A percentile compares a stretch with the other conserved stretches of the same genome.
These are phyloP conservation scores for Oophaga pumilio DNA, from an alignment of 2,113 vertebrate genomes.

Conservation along the genomic window DNA sequence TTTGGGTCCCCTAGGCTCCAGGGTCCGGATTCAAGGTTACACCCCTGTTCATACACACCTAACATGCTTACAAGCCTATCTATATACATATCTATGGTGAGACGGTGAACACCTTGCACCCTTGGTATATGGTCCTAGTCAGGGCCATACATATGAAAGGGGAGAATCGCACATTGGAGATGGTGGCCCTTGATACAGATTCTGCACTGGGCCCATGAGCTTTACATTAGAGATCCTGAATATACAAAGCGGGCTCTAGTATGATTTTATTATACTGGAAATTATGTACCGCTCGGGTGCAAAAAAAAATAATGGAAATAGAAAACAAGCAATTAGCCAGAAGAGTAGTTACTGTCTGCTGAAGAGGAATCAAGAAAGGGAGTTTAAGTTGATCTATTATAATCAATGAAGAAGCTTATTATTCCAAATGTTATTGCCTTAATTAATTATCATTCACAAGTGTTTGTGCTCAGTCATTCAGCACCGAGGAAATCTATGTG, in stretches of 20 bases:
- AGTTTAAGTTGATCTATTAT: background rate
- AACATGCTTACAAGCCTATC: no score
- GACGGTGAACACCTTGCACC: no score
- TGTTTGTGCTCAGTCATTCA: slow-evolving; percentile 12
- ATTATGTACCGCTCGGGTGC: background rate
- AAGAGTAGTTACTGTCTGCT: slow-evolving; percentile 9
- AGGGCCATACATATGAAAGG: no score
- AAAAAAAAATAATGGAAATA: background rate
- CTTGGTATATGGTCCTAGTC: no score
- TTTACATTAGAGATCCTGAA: background rate
- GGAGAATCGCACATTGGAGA: background rate
- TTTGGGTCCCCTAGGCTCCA: no score
- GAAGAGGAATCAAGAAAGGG: slow-evolving; percentile 3
- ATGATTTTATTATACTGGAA: background rate
- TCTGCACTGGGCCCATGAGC: background rate
- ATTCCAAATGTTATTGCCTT: background rate
- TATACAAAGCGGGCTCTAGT: background rate
- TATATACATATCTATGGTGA: no score
- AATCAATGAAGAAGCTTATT: slow-evolving; percentile 16
- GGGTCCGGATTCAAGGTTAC: no score
- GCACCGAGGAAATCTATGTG: background rate
- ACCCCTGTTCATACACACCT: no score
- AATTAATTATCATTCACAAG: slow-evolving; percentile 21
- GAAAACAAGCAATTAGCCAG: slow-evolving; percentile 15
- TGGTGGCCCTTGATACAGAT: background rate